Conservation (phyloP, 2,888 invertebrate genomes). For the Embidobia sp. region DNA sequence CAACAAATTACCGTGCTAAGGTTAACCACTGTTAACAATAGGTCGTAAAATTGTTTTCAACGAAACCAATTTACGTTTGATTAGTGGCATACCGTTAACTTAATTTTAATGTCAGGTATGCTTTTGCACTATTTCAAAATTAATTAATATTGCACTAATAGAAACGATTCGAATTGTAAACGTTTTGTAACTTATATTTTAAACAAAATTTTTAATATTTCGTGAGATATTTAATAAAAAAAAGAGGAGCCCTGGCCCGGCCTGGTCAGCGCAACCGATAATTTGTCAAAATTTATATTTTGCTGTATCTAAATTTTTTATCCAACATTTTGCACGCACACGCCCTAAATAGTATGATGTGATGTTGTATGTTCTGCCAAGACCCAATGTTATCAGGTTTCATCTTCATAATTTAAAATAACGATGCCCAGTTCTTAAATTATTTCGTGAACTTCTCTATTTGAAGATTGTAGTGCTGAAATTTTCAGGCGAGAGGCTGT, state of each 20-base stretch:
- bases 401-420: conserved; percentile 28
- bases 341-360: conserved; percentile 31
- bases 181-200: no score
- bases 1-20: conserved; percentile 77
- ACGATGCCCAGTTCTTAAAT: conserved; percentile 38
- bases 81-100: conserved; percentile 6
- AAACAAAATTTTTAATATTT: no score
- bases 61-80: conserved; percentile 6
- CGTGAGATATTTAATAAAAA: conserved; percentile 2
- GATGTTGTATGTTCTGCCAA: conserved; percentile 33
- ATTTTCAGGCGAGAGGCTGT: conserved; percentile 63
- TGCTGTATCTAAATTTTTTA: conserved; percentile 17
- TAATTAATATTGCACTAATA: no score
- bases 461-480: conserved; percentile 54
- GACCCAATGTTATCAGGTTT: conserved; percentile 24
- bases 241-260: conserved; percentile 81
- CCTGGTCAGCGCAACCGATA: conserved; percentile 76
- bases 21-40: conserved; percentile 66
- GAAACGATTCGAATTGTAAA: no score
- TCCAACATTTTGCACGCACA: conserved; percentile 30
- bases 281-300: conserved; percentile 40
- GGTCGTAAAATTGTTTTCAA: conserved; percentile 46
- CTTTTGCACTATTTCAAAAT: no score
- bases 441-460: conserved; percentile 39
- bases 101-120: conserved; percentile 3